Base-by-base conservation (phyloP, 2,113 vertebrate species). In the Chamaetylas fuelleborni region DNA sequence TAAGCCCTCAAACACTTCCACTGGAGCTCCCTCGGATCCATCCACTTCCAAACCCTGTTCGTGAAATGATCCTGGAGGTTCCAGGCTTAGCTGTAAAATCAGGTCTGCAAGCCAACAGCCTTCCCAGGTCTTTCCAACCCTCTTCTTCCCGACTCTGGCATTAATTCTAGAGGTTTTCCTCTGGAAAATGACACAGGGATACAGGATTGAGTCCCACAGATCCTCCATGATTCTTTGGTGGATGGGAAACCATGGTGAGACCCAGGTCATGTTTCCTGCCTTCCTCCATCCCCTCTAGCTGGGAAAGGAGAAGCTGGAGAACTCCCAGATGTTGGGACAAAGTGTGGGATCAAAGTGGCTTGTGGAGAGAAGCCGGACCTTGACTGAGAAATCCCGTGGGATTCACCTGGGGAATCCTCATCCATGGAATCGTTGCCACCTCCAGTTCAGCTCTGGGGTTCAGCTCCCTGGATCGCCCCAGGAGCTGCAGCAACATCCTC, bases 1-100 rank as follows among this genome's bases (percentile, higher is more conserved):
- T 19, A 50, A 84, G 29, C 8, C 19, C n/a, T 19, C 58, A 23
- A 12, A 73, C 0, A 1, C 42, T 65, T 56, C 58, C 81, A 10
- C 9, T 33, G 69, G 69, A 47, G 58, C 38, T 62, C 57, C 67
- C 24, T 81, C 29, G 20, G 51, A 17, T 47, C 42, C 51, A 26
- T 33, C 28, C 0, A 0, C 12, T 33, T 64, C n/a, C 57, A 9
- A 72, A 62, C 3, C 2, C 33, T 0, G 0, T 31, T 31, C 1
- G 0, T 18, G 13, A 43, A 62, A 53, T 2, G 2, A 29, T 34
- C 54, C 31, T 50, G 31, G 17, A 43, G 4, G 4, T n/a, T n/a
- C 60, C 70, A 24, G 50, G 81, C 19, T 19, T 48, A 23, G 23
- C 40, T 74, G 51, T 51, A 66, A 48, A 73, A 38, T 12, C 40